Evolutionary conservation across 92 coral and sea anemone species (phyloP).

Genomic region (Blastomussa wellsi): DNA sequence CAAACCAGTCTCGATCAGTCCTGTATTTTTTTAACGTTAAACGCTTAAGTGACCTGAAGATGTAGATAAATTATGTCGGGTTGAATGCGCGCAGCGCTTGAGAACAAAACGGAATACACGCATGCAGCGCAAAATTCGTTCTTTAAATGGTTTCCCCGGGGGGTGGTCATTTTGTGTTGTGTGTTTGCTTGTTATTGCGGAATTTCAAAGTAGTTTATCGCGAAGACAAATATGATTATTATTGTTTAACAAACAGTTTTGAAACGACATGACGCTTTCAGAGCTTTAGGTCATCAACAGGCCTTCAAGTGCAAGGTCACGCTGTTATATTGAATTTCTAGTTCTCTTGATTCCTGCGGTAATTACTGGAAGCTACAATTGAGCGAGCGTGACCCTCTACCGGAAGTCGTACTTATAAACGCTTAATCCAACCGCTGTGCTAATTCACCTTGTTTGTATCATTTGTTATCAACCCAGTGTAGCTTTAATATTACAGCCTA

Average conservation of each 20-base stretch:
- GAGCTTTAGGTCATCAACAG: too few relatives aligned
- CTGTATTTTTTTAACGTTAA: neutral
- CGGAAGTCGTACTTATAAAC: slow-evolving; percentile 16
- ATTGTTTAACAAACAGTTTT: slow-evolving; percentile 1
- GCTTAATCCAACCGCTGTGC: neutral
- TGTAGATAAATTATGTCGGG: neutral
- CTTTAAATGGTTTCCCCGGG: slow-evolving; percentile 24
- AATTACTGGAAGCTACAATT: slow-evolving; percentile 12
- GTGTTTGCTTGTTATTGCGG: slow-evolving; percentile 18
- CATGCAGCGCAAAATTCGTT: slow-evolving; percentile 31
- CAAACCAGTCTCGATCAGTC: neutral
- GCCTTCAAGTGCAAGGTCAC: slow-evolving; percentile 12
- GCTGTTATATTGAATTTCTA: slow-evolving; percentile 22
- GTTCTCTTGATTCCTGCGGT: slow-evolving; percentile 4
- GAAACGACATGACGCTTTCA: slow-evolving; percentile 15
- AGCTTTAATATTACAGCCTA: neutral
- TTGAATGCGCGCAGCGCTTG: neutral
- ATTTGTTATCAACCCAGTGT: neutral
- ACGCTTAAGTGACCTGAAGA: neutral
- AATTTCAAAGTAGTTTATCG: slow-evolving; percentile 2
- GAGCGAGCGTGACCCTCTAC: slow-evolving; percentile 2
- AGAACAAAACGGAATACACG: slow-evolving; percentile 5
- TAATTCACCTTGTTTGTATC: neutral
- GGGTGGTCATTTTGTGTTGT: neutral
- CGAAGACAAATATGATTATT: slow-evolving; percentile 15